phyloP scores from a whole-genome alignment of 2,797 vertebrate species.

The Amblyopsis hoosieri region DNA sequence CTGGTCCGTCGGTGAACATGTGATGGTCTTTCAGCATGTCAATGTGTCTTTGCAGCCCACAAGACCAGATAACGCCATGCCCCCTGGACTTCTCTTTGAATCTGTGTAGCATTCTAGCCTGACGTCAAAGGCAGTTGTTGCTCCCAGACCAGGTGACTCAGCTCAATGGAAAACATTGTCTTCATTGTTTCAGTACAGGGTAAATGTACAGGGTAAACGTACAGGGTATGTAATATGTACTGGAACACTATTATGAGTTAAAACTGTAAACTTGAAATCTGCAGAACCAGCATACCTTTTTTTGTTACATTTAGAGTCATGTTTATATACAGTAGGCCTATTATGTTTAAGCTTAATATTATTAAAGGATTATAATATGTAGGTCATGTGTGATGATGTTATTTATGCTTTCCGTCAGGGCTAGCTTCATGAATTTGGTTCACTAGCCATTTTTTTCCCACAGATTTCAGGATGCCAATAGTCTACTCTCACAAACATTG shows the following conservation, averaged over 20 bases:
- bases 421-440: constrained; percentile 40
- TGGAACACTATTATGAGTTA: background rate
- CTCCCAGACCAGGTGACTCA: constrained; percentile 60
- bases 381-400: too few relatives aligned
- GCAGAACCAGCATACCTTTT: too few relatives aligned
- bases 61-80: constrained; percentile 45
- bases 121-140: constrained; percentile 32
- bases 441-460: constrained; percentile 31
- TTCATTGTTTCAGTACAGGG: background rate
- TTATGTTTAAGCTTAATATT: background rate
- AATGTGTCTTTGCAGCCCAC: constrained; percentile 38
- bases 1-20: constrained; percentile 33
- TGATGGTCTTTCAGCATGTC: constrained; percentile 35
- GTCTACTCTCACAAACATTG: constrained; percentile 8
- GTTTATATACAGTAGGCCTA: too few relatives aligned
- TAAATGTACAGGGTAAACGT: background rate
- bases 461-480: constrained; percentile 28
- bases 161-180: constrained; percentile 55
- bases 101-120: constrained; percentile 18
- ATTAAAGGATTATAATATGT: too few relatives aligned
- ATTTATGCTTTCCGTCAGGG: too few relatives aligned
- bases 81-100: constrained; percentile 24
- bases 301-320: too few relatives aligned
- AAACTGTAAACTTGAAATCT: too few relatives aligned
- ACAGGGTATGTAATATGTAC: background rate